Base-by-base conservation (phyloP, 2,797 vertebrate genomes). In the Sebastes alutus region DNA sequence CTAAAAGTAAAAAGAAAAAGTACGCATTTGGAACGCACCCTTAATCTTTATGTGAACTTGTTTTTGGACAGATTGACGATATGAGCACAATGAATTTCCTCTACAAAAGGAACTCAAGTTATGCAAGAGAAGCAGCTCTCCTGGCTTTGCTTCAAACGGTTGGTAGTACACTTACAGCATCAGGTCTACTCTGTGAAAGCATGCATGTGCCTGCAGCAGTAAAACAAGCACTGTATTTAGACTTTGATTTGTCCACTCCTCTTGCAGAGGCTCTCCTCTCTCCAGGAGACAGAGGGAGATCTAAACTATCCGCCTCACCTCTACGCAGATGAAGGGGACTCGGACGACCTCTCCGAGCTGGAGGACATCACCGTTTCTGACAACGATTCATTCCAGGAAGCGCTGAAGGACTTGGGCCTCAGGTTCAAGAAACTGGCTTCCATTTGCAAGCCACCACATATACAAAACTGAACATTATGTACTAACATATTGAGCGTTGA, bases 251-350 rank as follows among this genome's bases (percentile, higher is more conserved):
- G 12, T 20, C n/a, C 20, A 5, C 11, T 49, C 9, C 10, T 46
- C 7, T 18, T 83, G 29, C 90, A 95, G 93, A 92, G 33, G 32
- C 54, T 94, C 3, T 7, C 9, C 2, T 56, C 25, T 11, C 14
- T 93, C 3, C 27, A 77, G 35, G 25, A 73, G 12, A 49, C 2
- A 3, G 85, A 82, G 62, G 58, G 77, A 2, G 61, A 86, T 10
- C 62, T 79, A 42, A 42, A 92, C 52, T 72, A 88, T n/a, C 25
- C 71, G 11, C 91, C 84, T 81, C 87, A 90, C 4, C 0, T 54
- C 49, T 92, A 95, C 0, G 27, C 61, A 33, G 62, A 90, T 1
- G 93, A 95, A 22, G 87, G 89, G 1, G 66, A 88, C 42, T 14
- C 1, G 0, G 5, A 83, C 6, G 7, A 11, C 0, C 0, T 38